Evolutionary conservation across 53 echinoderm and acorn worm genomes (phyloP), one percentile per base, ranked within the genome.

Genomic region (Holothuria scabra): DNA sequence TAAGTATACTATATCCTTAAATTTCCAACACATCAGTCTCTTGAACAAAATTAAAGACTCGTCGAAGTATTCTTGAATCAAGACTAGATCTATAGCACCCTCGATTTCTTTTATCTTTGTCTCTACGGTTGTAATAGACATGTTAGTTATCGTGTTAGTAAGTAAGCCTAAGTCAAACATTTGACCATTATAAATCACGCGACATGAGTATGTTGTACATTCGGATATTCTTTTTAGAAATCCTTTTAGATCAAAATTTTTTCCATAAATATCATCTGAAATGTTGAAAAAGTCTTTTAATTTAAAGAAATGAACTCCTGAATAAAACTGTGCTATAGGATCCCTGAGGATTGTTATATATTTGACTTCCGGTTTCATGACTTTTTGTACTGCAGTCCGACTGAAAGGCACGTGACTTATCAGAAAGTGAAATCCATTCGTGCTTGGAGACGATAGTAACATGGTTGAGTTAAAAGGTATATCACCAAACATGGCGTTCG

Each of bases 31-130:
- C 57, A 78, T 56, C 29, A 78, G 26, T 78, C 21, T 78, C 28
- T 32, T 58, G 23, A 78, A 20, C 21, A 78, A 20, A 55, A 78
- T 19, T 55, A 78, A 56, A 5, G 78, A 78, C 24, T 78, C 78
- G 48, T 78, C 78, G 24, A 78, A 78, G 30, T 78, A 78, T 46
- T 78, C 57, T 20, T 55, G 19, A 18, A 59, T 78, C 52, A 78
- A 26, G 16, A 76, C 76, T 24, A 76, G 24, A 22, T 76, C 76
- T 9, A 76, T 13, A 11, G 44, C 76, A 48, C 12, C 29, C 25
- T 76, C 56, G 24, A 76, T 48, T 56, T 20, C 12, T 49, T 12
- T 25, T 23, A 76, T 76, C 49, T 44, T 76, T 12, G 12, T 25
- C 21, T 55, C 14, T 22, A 76, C 28, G n/a, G 52, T 22, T 41